Conservation (phyloP, 2,797 vertebrate species). For the Calcarius lapponicus region DNA sequence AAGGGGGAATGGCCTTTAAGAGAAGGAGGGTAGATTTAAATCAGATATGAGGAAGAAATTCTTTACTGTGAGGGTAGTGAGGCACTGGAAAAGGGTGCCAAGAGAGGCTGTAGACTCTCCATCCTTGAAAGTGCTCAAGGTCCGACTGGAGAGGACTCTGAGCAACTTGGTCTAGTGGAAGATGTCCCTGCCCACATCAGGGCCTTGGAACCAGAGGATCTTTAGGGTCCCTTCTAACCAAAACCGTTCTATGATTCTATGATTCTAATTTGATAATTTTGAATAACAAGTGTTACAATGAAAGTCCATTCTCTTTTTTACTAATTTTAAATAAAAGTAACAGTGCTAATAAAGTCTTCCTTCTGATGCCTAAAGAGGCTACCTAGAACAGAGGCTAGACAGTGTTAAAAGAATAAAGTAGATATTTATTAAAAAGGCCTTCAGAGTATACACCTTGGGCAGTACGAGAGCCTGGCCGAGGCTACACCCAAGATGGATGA, state of each 20-base stretch:
- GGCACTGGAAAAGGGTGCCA: background rate
- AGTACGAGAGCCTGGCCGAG: background rate
- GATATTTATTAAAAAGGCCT: background rate
- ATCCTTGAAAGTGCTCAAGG: background rate
- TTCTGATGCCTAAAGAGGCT: background rate
- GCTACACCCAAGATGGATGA: background rate
- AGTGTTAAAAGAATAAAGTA: background rate
- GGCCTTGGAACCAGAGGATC: background rate
- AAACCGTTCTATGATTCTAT: background rate
- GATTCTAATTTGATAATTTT: background rate
- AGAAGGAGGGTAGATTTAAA: background rate
- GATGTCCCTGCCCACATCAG: background rate
- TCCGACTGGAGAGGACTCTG: background rate
- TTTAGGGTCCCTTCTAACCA: background rate
- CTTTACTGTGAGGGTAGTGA: background rate
- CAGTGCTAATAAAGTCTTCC: background rate
- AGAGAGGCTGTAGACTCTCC: background rate
- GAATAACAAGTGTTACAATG: background rate
- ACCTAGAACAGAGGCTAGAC: background rate
- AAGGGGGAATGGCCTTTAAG: background rate
- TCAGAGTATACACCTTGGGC: too few species aligned
- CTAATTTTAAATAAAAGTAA: background rate
- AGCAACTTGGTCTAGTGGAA: background rate
- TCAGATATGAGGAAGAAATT: background rate
- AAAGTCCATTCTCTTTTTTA: background rate